phyloP scores from a whole-genome alignment of 2,113 vertebrate species.

The Catharus bicknelli region DNA sequence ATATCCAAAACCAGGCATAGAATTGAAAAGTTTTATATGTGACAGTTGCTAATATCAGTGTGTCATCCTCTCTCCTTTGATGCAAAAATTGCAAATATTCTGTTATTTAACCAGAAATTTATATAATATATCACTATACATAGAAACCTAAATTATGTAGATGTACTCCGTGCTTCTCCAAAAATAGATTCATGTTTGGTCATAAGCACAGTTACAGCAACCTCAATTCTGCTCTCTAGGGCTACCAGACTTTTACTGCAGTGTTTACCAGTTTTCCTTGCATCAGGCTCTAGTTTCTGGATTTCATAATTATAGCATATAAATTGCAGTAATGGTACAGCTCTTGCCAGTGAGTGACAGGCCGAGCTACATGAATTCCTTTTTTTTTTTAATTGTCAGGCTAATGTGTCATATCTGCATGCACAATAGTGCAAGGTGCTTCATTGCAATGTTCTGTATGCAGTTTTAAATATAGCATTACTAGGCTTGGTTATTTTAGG shows the following conservation, averaged over 20 bases:
- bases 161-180: background rate
- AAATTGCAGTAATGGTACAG: background rate
- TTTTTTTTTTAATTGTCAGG: background rate
- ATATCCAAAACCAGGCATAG: background rate
- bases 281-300: background rate
- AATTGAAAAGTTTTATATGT: background rate
- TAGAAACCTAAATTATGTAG: background rate
- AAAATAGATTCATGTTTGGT: background rate
- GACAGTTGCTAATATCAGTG: background rate
- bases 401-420: background rate
- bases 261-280: background rate
- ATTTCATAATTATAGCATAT: background rate
- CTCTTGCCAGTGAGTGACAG: background rate
- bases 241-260: background rate
- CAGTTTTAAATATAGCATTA: background rate
- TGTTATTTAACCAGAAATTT: background rate
- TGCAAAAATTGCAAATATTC: background rate
- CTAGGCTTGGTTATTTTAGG: background rate
- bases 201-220: background rate
- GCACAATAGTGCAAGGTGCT: background rate
- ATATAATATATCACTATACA: background rate
- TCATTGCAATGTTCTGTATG: background rate
- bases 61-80: background rate
- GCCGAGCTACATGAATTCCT: background rate
- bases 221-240: background rate